Percentiles rank a stretch among this genome's conserved stretches.
Conservation (phyloP, 2,797 vertebrate species). For the Channallabes apus region DNA sequence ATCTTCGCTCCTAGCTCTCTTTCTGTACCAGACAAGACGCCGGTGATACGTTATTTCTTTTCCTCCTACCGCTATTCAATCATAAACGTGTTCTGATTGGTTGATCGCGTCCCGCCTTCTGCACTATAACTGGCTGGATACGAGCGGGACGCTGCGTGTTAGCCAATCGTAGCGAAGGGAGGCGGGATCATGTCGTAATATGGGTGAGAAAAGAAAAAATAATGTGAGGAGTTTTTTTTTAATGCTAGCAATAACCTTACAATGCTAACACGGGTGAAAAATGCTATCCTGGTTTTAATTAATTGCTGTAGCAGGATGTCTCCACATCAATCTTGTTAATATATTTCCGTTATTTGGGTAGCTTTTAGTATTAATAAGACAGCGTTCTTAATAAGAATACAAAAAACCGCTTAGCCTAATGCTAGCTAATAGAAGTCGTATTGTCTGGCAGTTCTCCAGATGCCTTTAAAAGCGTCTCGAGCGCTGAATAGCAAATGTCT, state of each 20-base stretch:
- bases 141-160: background rate
- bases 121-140: background rate
- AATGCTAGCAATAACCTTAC: background rate
- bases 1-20: background rate
- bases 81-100: constrained; percentile 15
- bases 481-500: background rate
- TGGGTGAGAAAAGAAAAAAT: constrained; percentile 15
- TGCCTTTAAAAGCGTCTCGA: background rate
- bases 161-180: constrained; percentile 7
- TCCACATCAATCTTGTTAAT: background rate
- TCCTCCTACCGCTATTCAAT: constrained; percentile 20
- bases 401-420: constrained; percentile 4
- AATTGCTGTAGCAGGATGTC: background rate
- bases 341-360: background rate
- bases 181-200: constrained; percentile 3
- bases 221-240: constrained; percentile 5
- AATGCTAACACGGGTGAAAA: background rate
- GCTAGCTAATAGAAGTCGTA: constrained; percentile 47
- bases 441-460: constrained; percentile 60
- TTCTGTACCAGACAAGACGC: constrained; percentile 24
- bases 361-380: background rate
- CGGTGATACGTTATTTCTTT: constrained; percentile 20
- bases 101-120: background rate
- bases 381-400: background rate
- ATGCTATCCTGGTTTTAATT: background rate